phyloP scores from a whole-genome alignment of 2,888 invertebrate species.

The Abscondita cerata region DNA sequence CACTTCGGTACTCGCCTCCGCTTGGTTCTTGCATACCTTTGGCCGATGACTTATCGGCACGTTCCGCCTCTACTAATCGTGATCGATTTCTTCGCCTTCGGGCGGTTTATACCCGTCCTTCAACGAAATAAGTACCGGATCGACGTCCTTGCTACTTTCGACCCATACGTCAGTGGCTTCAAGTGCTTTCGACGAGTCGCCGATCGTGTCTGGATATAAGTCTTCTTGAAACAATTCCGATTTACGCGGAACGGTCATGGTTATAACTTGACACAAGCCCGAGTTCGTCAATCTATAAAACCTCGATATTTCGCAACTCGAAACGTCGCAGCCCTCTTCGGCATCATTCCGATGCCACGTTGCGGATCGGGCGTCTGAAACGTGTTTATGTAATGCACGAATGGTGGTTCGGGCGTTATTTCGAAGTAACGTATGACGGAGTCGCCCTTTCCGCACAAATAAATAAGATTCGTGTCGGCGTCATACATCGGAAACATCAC shows the following conservation, averaged over 20 bases:
- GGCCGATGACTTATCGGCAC: constrained; percentile 71
- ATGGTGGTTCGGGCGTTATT: constrained; percentile 92
- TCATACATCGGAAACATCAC: constrained; percentile 97
- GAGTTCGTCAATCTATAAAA: constrained; percentile 96
- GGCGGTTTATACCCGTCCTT: constrained; percentile 78
- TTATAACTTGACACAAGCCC: constrained; percentile 89
- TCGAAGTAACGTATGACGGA: constrained; percentile 83
- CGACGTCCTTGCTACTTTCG: constrained; percentile 85
- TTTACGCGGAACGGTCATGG: constrained; percentile 99
- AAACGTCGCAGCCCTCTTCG: constrained; percentile 96
- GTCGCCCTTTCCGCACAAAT: constrained; percentile 96
- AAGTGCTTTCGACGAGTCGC: constrained; percentile 86
- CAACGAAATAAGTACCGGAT: constrained; percentile 88
- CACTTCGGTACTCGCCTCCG: too few species aligned
- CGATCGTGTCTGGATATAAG: constrained; percentile 93
- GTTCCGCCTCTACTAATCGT: constrained; percentile 79
- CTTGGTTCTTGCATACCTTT: constrained; percentile 55
- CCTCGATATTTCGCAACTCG: constrained; percentile 91
- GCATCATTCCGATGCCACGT: constrained; percentile 97
- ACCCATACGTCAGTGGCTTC: constrained; percentile 95
- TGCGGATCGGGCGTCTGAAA: constrained; percentile 98
- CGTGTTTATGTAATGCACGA: constrained; percentile 96
- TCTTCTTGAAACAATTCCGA: constrained; percentile 98
- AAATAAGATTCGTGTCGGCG: constrained; percentile 96
- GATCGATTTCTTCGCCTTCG: constrained; percentile 71